Evolutionary conservation across 1,140 invertebrate species (phyloP), one percentile per base, ranked within the genome.

Genomic region (Contarinia nasturtii): DNA sequence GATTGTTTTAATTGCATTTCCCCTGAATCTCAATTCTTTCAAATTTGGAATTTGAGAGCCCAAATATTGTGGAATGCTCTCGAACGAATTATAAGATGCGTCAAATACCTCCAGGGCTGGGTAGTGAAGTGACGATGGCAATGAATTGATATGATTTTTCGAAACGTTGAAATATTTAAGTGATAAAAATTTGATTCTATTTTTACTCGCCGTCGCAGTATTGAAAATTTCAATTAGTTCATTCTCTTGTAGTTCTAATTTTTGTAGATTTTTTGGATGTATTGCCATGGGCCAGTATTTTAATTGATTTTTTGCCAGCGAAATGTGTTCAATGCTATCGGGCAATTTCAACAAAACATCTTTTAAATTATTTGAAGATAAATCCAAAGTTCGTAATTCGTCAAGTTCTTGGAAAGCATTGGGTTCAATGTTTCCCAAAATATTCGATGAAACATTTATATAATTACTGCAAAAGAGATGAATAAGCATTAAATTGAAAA

Each of bases 241-340:
- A 18, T 47, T 47, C 14, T 47, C n/a, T 34, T 40, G 46, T 15
- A 47, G 15, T 15, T 47, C 46, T 7, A 47, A 33, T 27, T 27
- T 18, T 41, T 12, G n/a, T 2, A 47, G 14, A 33, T 41, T 47
- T 8, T 17, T 17, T 10, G 46, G 37, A 2, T 10, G 14, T 2
- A 27, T 42, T 10, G 11, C 5, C 11, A 41, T 14, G 14, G 46
- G 46, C 46, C 46, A 47, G 2, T 20, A 17, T 8, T 33, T 27
- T 3, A 47, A 11, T 7, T 47, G 8, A 33, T 47, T 47, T 17
- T 17, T 18, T 14, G 21, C 15, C 0, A 47, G 18, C 14, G 38
- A 15, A 12, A 47, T 5, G 14, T 40, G 38, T 18, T 41, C 21
- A 40, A 47, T 4, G 1, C 21, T 21, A 7, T 47, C 38, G 10